Conservation (phyloP, 2,113 vertebrate species). For the Corydoras maculifer region DNA sequence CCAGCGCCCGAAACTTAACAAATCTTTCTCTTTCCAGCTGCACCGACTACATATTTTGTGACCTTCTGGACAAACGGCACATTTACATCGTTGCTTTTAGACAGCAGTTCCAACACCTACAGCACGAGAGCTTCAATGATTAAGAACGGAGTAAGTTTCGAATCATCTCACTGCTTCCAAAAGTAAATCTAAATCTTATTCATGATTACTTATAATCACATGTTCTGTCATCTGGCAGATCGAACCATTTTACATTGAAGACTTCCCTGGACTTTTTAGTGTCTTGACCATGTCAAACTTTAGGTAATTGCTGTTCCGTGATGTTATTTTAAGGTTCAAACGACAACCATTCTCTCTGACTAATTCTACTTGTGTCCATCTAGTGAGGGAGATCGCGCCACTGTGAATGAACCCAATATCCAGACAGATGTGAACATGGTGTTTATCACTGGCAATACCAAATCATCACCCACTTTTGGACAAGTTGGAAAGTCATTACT, state of each 20-base stretch:
- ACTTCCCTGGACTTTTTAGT: conserved; percentile 13
- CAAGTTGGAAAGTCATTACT: conserved; percentile 25
- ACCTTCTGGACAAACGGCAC: conserved; percentile 25
- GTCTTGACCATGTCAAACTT: not conserved
- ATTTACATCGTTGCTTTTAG: conserved; percentile 6
- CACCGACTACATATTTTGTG: not conserved
- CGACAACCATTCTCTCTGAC: not conserved
- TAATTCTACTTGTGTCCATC: not conserved
- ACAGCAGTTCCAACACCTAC: conserved; percentile 5
- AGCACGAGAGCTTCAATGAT: conserved; percentile 11
- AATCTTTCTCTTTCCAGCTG: conserved; percentile 14
- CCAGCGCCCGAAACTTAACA: too few species aligned
- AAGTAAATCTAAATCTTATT: not conserved
- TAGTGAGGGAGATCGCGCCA: not conserved
- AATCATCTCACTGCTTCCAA: too few species aligned
- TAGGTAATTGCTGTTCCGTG: conserved; percentile 13
- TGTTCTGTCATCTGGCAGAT: conserved; percentile 17
- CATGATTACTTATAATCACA: not conserved
- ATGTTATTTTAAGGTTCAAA: not conserved
- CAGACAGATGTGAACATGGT: conserved; percentile 2
- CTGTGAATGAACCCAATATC: not conserved
- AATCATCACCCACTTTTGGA: not conserved
- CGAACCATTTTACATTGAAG: conserved; percentile 7
- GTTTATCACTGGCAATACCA: conserved; percentile 17
- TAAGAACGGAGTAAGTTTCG: conserved; percentile 27